Evolutionary conservation across 2,113 vertebrate genomes (phyloP).

Genomic region (Cochlearius cochlearius): DNA sequence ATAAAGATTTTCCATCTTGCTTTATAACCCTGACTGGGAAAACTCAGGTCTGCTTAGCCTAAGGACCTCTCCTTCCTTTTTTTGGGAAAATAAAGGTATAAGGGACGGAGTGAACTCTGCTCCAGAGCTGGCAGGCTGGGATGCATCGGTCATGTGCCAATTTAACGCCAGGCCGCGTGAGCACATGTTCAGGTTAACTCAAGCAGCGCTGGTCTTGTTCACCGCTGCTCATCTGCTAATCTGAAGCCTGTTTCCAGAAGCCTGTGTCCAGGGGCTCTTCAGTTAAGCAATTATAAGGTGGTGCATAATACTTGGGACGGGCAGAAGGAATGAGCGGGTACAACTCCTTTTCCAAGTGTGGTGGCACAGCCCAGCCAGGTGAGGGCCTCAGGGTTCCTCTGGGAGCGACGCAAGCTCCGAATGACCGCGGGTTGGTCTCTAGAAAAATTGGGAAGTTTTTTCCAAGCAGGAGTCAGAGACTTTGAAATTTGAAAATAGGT

Average conservation of each 20-base stretch:
- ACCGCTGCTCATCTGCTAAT: neutral
- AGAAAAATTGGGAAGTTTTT: neutral
- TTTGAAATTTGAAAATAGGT: neutral
- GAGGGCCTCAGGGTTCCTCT: neutral
- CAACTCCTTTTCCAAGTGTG: neutral
- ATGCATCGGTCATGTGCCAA: neutral
- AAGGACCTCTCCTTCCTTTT: neutral
- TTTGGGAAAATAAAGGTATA: neutral
- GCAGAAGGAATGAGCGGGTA: neutral
- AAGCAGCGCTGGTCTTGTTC: neutral
- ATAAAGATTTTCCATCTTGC: neutral
- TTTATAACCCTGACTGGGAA: neutral
- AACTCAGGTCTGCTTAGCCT: neutral
- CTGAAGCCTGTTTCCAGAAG: neutral
- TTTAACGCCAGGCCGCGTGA: neutral
- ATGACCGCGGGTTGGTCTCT: fast-evolving
- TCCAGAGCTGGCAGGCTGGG: neutral
- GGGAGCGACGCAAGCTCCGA: fast-evolving
- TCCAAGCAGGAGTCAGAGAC: neutral
- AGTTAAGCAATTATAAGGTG: neutral
- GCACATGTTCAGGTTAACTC: neutral
- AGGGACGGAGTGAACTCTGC: neutral
- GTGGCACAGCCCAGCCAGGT: neutral
- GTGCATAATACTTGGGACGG: neutral
- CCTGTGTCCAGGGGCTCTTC: neutral